Base-by-base conservation (phyloP, 2,797 vertebrate species). In the Malacoctenus gilli region DNA sequence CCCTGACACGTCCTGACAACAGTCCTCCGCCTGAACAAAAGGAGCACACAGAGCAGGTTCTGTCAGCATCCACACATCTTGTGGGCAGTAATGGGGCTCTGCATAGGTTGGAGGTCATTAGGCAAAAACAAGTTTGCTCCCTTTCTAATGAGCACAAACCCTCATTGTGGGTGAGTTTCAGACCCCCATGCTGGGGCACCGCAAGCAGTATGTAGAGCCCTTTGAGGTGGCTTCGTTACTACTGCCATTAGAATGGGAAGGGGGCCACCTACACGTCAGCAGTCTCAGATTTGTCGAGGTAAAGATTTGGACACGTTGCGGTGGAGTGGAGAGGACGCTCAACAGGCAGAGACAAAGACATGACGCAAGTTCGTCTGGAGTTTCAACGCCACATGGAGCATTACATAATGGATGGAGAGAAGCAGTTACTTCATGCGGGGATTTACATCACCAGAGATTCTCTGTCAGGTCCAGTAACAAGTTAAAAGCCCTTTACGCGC, bases 151-250 rank as follows among this genome's bases (percentile, higher is more conserved):
- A 67, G 71, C 25, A 72, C 64, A 80, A 66, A 56, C 51, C 54
- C 49, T 75, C 54, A 65, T 76, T 75, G 67, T 68, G 57, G 1
- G 40, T 68, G 58, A 41, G 48, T 69, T 68, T 71, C 39, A 53
- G 48, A 30, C 62, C 21, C 20, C 48, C 42, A 36, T 15, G 54
- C 14, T 38, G 40, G 53, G 37, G 30, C 22, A 11, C 12, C 22
- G 55, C n/a, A 25, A 35, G 16, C 18, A 55, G 39, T 49, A 54
- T 30, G 14, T 10, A 42, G 50, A 12, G 4, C 44, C 28, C 16
- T 40, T 46, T 59, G 25, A 41, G 37, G 61, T 34, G 49, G 19
- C 38, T 32, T 14, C 22, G 34, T 32, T 50, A 38, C 47, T 2
- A 36, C 18, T 19, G 18, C 40, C 34, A n/a, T 58, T 41, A 23